Base-by-base conservation (phyloP, 1,140 invertebrate species). In the Nephila pilipes region DNA sequence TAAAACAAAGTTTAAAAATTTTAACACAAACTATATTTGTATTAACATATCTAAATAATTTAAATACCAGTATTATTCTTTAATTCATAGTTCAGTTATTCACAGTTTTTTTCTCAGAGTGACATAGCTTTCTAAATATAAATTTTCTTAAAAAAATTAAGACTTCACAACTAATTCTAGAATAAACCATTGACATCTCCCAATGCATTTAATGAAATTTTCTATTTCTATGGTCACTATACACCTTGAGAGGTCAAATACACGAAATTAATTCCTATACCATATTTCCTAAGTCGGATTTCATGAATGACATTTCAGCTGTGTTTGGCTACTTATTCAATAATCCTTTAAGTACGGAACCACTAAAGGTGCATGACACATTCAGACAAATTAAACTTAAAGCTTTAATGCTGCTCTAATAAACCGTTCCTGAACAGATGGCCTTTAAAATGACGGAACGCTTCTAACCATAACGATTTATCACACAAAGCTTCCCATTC, bases 341-440 rank as follows among this genome's bases (percentile, higher is more conserved):
- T 83, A 91, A 91, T 91, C 80, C 79, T 32, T 60, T 83, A 83
- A 90, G 89, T 55, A 75, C 69, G 69, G 25, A 8, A 20, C 65
- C n/a, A 16, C 65, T 38, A 38, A 38, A 60, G 65, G 29, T 60
- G 65, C 29, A 65, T 83, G 80, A 91, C 79, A 85, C 58, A 85
- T 91, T 65, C 90, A 91, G 80, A 91, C 90, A 85, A 91, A 91
- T 91, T 85, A 80, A 54, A 91, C 80, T 91, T 81, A 91, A 91
- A 85, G 20, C 90, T 32, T 85, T 91, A 85, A 91, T 91, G 80
- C 60, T 36, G 58, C 79, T 29, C 60, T 80, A 93, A 93, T 93
- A 93, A 87, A 93, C 83, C 65, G 85, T 29, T 93, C 69, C 36
- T 3, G 20, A 93, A 93, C 85, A 93, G 83, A 93, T 80, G 83